Evolutionary conservation across 92 coral and sea anemone species (phyloP), one percentile per base, ranked within the genome.

Genomic region (Zoanthus sansibaricus): DNA sequence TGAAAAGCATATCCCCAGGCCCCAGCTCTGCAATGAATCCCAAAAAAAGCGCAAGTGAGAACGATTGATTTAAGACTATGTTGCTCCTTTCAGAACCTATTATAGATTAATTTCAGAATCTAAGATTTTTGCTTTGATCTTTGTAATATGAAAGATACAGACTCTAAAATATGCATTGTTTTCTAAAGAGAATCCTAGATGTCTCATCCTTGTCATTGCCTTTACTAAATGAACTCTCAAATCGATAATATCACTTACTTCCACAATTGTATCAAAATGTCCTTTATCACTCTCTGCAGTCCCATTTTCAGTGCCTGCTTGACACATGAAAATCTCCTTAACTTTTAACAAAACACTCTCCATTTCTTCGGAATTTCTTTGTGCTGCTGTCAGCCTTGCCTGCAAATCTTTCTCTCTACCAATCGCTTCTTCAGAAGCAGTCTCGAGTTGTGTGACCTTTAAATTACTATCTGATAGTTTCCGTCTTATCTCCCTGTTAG

Each of bases 401-500:
- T 88, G 68, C 75, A 86, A 44, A 12, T 91, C 87, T 86, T 71
- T 64, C 78, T 91, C 83, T 67, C 56, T 80, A 42, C 61, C 77
- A 9, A 69, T 30, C 12, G 82, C 52, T 33, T 73, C 59, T 37
- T 30, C 51, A 25, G 11, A 17, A 12, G 86, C 45, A 14, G 49
- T 80, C 71, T 80, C 75, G 12, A 80, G 47, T 66, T 80, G 79
- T 15, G 54, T 20, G 46, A 74, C 51, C 32, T 32, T 66, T 45
- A 71, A 58, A 45, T 92, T 79, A 10, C 87, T 33, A 4, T 93
- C 91, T 33, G 91, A 46, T 17, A 96, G 79, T 21, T 93, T 88
- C 33, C 73, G 74, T 45, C 44, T 85, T 67, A 92, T 33, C n/a
- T 92, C 91, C 49, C 91, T 72, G 56, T 95, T 91, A 46, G 89